These are phyloP conservation scores for Cydia fagiglandana DNA, from an alignment of 1,140 invertebrate species.

Conservation along the genomic window DNA sequence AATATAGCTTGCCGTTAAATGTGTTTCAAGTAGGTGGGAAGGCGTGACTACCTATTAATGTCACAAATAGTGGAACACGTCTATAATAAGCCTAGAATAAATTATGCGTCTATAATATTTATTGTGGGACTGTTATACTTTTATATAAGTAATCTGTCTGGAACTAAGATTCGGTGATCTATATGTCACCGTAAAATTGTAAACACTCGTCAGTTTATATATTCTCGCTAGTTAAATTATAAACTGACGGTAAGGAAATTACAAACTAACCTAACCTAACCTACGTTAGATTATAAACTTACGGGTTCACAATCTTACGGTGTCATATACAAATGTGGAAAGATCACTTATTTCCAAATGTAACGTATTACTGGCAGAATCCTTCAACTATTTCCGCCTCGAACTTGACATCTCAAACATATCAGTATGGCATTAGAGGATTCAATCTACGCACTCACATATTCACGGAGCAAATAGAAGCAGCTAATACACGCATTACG, in stretches of 20 bases:
- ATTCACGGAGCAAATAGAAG: neutral
- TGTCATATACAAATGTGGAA: too few relatives aligned
- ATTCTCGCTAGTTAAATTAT: too few relatives aligned
- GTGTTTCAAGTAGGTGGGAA: conserved; percentile 21
- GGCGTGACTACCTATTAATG: neutral
- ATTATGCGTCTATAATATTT: neutral
- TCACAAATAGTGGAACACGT: neutral
- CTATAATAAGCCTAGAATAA: too few relatives aligned
- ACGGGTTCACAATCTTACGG: too few relatives aligned
- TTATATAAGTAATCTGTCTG: neutral
- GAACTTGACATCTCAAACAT: neutral
- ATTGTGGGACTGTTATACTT: neutral
- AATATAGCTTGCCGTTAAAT: conserved; percentile 20
- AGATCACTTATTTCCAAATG: too few relatives aligned
- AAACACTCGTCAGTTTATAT: too few relatives aligned
- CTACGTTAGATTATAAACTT: too few relatives aligned
- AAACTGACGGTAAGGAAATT: too few relatives aligned
- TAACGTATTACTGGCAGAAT: neutral
- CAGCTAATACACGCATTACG: conserved; percentile 9
- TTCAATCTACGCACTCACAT: conserved; percentile 26
- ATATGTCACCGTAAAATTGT: too few relatives aligned
- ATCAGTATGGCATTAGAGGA: neutral
- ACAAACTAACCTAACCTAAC: too few relatives aligned
- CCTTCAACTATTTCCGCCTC: neutral
- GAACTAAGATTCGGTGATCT: neutral